Evolutionary conservation across 2,797 vertebrate species (phyloP), one percentile per base, ranked within the genome.

Genomic region (Cyclura pinguis): DNA sequence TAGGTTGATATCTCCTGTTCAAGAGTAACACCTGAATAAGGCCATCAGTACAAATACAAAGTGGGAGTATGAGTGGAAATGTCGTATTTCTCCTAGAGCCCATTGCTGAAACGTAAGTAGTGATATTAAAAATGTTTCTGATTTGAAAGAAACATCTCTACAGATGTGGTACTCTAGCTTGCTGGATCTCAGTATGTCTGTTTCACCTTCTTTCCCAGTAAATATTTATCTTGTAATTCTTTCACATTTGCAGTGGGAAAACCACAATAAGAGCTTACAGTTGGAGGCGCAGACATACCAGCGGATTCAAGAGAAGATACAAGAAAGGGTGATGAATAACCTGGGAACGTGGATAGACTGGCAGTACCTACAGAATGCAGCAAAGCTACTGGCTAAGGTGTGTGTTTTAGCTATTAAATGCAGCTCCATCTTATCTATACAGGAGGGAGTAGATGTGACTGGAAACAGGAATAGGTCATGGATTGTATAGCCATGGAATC

Each of bases 301-400:
- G 97, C 98, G 99, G 95, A 99, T 99, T 95, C 99, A 99, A 95
- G 99, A 99, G 96, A 99, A 99, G 97, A 99, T 99, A 95, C 99
- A 99, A 93, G 99, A 99, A 96, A 98, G 99, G 92, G 99, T 99
- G 94, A 99, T 99, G 99, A 99, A 99, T 97, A 99, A 99, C 96
- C 96, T 99, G 96, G 99, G 99, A 85, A 99, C 99, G 1, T 99
- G 99, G 99, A 99, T 99, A 85, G 99, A 99, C 97, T 99, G 99
- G 99, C 99, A 99, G 97, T 99, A 99, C 96, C 97, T 99, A 94
- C 99, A 99, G 95, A 99, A 99, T 13, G 99, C 99, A 97, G 98
- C 99, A 96, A 99, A 99, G 97, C 98, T 99, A 88, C 98, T 99
- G 94, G 99, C 99, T 92, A 99, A 99, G 98, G 99, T 99, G 96